phyloP scores from a whole-genome alignment of 2,113 vertebrate genomes.

The Morphnarchus princeps region DNA sequence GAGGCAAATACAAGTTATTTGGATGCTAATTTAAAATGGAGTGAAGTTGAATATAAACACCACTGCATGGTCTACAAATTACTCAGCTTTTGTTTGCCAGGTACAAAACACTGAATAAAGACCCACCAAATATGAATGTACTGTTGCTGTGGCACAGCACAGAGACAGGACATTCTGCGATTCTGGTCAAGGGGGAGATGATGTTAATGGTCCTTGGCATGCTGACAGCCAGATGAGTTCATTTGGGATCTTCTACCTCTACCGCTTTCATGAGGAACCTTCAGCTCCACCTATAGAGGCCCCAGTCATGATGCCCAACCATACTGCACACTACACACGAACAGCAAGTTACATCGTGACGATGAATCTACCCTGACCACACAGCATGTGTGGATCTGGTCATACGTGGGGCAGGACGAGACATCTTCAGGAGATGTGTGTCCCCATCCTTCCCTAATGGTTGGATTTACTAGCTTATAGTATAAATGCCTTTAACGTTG shows the following conservation, averaged over 20 bases:
- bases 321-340: not conserved
- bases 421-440: fast-evolving
- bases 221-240: not conserved
- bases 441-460: not conserved
- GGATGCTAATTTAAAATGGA: not conserved
- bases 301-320: not conserved
- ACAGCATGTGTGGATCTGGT: not conserved
- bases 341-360: not conserved
- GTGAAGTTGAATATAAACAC: not conserved
- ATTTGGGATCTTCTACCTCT: not conserved
- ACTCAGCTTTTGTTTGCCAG: not conserved
- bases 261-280: not conserved
- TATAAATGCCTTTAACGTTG: not conserved
- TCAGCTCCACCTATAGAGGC: not conserved
- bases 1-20: not conserved
- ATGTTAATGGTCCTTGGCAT: not conserved
- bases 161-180: not conserved
- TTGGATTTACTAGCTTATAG: not conserved
- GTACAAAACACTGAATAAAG: fast-evolving
- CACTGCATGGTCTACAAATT: not conserved
- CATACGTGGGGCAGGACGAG: not conserved
- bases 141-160: not conserved
- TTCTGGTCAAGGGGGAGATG: not conserved
- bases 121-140: not conserved
- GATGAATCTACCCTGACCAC: not conserved